Evolutionary conservation across 2,888 invertebrate genomes (phyloP).

Genomic region (Halictus quadricinctus): DNA sequence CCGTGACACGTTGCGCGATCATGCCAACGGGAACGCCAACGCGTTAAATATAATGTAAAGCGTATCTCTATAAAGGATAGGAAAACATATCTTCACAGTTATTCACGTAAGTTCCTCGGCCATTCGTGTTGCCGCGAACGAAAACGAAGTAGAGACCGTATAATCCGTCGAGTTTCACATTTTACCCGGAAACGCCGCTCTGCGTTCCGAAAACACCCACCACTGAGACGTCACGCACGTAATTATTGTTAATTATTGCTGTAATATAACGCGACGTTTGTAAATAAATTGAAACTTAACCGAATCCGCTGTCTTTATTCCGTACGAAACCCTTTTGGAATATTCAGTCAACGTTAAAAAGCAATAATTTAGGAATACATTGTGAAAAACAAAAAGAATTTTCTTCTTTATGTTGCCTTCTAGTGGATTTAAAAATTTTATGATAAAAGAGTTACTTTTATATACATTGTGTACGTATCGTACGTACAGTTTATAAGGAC

Average conservation of each 20-base stretch:
- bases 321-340: neutral
- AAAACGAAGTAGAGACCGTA: conserved; percentile 51
- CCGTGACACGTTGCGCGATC: conserved; percentile 37
- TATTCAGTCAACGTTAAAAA: neutral
- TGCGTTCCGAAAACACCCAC: conserved; percentile 24
- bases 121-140: conserved; percentile 25
- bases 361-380: too few species aligned
- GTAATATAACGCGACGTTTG: conserved; percentile 77
- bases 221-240: conserved; percentile 51
- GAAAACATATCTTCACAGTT: conserved; percentile 59
- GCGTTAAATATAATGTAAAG: conserved; percentile 57
- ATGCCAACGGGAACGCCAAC: conserved; percentile 40
- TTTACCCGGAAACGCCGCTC: conserved; percentile 37
- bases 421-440: too few species aligned
- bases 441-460: too few species aligned
- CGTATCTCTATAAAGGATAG: conserved; percentile 64
- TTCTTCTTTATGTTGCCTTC: too few species aligned
- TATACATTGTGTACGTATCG: too few species aligned
- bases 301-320: conserved; percentile 8
- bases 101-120: conserved; percentile 49
- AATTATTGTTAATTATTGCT: conserved; percentile 74
- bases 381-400: neutral
- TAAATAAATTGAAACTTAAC: conserved; percentile 74
- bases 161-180: conserved; percentile 49
- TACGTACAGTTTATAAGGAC: too few species aligned